Evolutionary conservation across 2,888 invertebrate genomes (phyloP).

Genomic region (Pinctada fucata): DNA sequence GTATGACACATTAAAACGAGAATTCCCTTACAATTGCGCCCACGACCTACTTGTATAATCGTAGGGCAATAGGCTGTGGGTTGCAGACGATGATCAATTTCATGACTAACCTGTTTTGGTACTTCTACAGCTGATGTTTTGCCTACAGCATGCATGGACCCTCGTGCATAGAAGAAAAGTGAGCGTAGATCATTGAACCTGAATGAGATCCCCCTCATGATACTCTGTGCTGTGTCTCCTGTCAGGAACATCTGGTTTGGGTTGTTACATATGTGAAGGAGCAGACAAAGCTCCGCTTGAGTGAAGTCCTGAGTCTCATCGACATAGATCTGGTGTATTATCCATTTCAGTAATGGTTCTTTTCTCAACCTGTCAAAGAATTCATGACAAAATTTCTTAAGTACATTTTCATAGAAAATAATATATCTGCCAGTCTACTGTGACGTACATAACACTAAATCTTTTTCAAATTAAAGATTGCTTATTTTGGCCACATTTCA

Average conservation of each 20-base stretch:
- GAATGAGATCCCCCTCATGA: slow-evolving; percentile 72
- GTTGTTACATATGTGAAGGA: slow-evolving; percentile 64
- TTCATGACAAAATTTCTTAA: not conserved
- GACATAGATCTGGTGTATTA: slow-evolving; percentile 67
- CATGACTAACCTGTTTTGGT: slow-evolving; percentile 48
- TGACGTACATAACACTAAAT: too few species aligned
- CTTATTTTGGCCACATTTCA: too few species aligned
- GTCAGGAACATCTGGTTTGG: slow-evolving; percentile 72
- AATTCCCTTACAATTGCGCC: too few species aligned
- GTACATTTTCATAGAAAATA: too few species aligned
- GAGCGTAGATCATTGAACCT: slow-evolving; percentile 68
- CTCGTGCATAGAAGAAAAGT: slow-evolving; percentile 64
- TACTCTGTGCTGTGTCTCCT: slow-evolving; percentile 72
- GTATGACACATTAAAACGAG: too few species aligned
- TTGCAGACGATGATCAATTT: too few species aligned
- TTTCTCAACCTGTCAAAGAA: slow-evolving; percentile 38
- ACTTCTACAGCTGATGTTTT: slow-evolving; percentile 53
- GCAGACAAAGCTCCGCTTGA: slow-evolving; percentile 69
- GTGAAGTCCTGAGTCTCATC: slow-evolving; percentile 74
- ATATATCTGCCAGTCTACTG: too few species aligned
- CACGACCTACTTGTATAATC: too few species aligned
- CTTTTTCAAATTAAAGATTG: too few species aligned
- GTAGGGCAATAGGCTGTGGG: too few species aligned
- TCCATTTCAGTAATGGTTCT: slow-evolving; percentile 42
- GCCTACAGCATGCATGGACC: slow-evolving; percentile 52